phyloP scores from a whole-genome alignment of 2,888 invertebrate species.

The Drosophila austrosaltans region DNA sequence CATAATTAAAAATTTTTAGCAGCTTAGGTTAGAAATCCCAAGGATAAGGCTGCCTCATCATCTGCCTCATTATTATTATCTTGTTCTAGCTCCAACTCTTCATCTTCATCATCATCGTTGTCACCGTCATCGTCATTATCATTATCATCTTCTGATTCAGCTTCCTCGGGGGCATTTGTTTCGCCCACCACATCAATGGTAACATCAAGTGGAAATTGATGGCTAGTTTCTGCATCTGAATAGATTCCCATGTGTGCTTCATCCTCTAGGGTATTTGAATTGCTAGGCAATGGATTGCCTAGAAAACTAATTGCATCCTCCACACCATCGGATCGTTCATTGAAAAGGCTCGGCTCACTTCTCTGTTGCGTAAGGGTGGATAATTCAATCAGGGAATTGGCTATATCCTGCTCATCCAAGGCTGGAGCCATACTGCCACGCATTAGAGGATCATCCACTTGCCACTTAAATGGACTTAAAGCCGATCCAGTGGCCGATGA shows the following conservation, averaged over 20 bases:
- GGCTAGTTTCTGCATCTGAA: conserved; percentile 41
- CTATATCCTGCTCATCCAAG: conserved; percentile 47
- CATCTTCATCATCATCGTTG: conserved; percentile 22
- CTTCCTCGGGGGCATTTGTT: conserved; percentile 19
- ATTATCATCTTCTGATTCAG: conserved; percentile 15
- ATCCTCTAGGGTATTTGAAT: conserved; percentile 25
- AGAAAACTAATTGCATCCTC: conserved; percentile 44
- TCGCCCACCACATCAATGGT: conserved; percentile 49
- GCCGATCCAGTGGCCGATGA: conserved; percentile 56
- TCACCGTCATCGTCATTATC: conserved; percentile 18
- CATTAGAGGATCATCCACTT: conserved; percentile 35
- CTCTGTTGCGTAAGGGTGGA: conserved; percentile 29
- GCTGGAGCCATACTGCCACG: conserved; percentile 18
- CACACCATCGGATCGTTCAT: conserved; percentile 40
- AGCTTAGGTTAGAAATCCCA: conserved; percentile 20
- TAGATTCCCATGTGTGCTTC: conserved; percentile 50
- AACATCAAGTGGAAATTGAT: conserved; percentile 28
- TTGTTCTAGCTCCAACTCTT: conserved; percentile 15
- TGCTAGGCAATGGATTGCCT: conserved; percentile 23
- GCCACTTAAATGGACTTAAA: conserved; percentile 40
- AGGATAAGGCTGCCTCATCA: conserved; percentile 9
- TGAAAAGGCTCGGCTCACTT: conserved; percentile 26
- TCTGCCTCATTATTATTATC: conserved; percentile 25
- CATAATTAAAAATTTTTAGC: neutral
- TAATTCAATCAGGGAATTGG: conserved; percentile 53